A percentile compares a stretch with the other conserved stretches of the same genome.
phyloP scores from a whole-genome alignment of 2,888 invertebrate species.

The Encarsia formosa region DNA sequence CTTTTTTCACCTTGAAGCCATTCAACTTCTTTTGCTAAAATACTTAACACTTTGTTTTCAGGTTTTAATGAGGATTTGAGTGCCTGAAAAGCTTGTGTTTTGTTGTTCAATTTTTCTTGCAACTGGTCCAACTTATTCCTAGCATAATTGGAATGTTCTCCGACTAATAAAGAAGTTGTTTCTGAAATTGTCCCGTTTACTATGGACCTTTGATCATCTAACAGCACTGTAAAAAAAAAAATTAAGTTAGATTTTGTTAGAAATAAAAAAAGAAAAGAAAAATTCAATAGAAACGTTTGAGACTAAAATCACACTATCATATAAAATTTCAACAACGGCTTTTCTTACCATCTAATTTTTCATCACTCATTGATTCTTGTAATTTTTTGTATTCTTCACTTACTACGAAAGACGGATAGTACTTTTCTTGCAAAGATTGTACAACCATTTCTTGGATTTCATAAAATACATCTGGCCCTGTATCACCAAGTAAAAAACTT shows the following conservation, averaged over 20 bases:
- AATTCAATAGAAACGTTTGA: too few relatives aligned
- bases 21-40: constrained; percentile 80
- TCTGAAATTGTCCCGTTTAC: constrained; percentile 42
- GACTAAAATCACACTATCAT: too few relatives aligned
- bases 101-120: constrained; percentile 79
- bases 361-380: constrained; percentile 63
- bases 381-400: constrained; percentile 80
- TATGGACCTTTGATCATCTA: constrained; percentile 39
- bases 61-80: constrained; percentile 76
- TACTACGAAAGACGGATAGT: constrained; percentile 83
- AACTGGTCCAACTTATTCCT: constrained; percentile 76
- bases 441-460: constrained; percentile 80
- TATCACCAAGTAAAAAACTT: constrained; percentile 80
- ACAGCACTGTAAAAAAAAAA: constrained; percentile 40
- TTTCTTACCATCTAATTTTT: constrained; percentile 51
- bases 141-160: constrained; percentile 79
- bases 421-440: constrained; percentile 77
- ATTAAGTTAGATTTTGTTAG: too few relatives aligned
- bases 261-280: too few relatives aligned
- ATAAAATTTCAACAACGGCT: not conserved
- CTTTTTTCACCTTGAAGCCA: constrained; percentile 75
- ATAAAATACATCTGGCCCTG: constrained; percentile 82
- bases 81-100: constrained; percentile 77
- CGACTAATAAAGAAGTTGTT: constrained; percentile 59
- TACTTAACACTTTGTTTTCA: constrained; percentile 73